Conservation (phyloP, 2,888 invertebrate genomes). For the Smittia sp. region DNA sequence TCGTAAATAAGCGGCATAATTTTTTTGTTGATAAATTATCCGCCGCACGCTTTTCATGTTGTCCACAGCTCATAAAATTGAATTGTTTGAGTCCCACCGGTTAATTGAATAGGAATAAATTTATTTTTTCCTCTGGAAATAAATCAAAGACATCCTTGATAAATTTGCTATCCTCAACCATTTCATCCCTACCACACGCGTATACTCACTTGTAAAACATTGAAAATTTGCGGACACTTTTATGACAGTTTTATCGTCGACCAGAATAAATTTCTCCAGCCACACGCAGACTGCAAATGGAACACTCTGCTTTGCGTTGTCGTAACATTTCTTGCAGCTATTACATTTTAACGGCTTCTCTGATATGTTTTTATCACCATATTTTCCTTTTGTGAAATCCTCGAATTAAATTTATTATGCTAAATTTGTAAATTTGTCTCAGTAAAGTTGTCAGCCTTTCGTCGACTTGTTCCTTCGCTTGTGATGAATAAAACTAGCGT, state of each 20-base stretch:
- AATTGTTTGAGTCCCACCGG: background rate
- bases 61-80: slow-evolving; percentile 11
- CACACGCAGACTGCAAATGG: background rate
- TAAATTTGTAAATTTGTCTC: slow-evolving; percentile 34
- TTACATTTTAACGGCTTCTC: slow-evolving; percentile 22
- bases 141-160: slow-evolving; percentile 5
- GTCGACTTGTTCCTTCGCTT: background rate
- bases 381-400: background rate
- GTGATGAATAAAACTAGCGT: background rate
- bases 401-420: slow-evolving; percentile 31
- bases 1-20: background rate
- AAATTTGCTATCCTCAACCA: background rate
- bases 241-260: slow-evolving; percentile 2
- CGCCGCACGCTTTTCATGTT: background rate
- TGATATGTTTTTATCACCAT: slow-evolving; percentile 27
- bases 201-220: background rate
- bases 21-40: slow-evolving; percentile 10
- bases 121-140: background rate
- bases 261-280: background rate
- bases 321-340: slow-evolving; percentile 8
- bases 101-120: slow-evolving; percentile 1
- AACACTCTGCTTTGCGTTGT: no score
- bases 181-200: background rate
- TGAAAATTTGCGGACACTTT: background rate
- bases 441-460: background rate